These are phyloP conservation scores for Tipula unca DNA, from an alignment of 2,888 invertebrate genomes.

Conservation along the genomic window DNA sequence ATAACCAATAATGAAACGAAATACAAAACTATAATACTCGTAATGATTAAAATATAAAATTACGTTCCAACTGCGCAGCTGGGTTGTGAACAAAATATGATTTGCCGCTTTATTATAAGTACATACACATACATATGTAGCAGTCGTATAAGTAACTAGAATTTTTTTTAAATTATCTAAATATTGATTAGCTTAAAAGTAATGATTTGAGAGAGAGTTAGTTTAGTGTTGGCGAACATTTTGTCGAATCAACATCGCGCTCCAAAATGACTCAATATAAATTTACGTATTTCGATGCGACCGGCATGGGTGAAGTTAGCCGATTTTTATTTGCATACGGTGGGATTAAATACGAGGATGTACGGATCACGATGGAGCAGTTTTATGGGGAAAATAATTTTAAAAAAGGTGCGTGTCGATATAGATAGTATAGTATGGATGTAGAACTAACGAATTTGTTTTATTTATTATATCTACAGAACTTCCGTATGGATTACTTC, in stretches of 20 bases:
- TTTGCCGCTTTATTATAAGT: too few relatives aligned
- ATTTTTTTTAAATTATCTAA: too few relatives aligned
- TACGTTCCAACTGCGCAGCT: too few relatives aligned
- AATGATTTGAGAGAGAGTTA: neutral
- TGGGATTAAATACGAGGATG: conserved; percentile 52
- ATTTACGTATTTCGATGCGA: conserved; percentile 48
- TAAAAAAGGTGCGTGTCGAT: neutral
- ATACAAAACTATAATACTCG: too few relatives aligned
- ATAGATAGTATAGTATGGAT: neutral
- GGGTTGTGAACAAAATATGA: too few relatives aligned
- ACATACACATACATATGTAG: too few relatives aligned
- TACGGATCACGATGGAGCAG: conserved; percentile 44
- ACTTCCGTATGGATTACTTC: neutral
- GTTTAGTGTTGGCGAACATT: neutral
- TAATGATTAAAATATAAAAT: too few relatives aligned
- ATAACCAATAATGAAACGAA: too few relatives aligned
- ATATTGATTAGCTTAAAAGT: too few relatives aligned
- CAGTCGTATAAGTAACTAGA: too few relatives aligned
- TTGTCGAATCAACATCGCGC: neutral
- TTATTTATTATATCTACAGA: neutral
- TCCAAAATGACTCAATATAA: neutral
- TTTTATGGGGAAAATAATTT: neutral
- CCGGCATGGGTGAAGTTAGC: conserved; percentile 54
- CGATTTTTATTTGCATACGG: conserved; percentile 54
- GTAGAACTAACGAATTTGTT: neutral